A percentile compares a stretch with the other conserved stretches of the same genome.
phyloP scores from a whole-genome alignment of 2,888 invertebrate genomes.

The Nudaria mundana region DNA sequence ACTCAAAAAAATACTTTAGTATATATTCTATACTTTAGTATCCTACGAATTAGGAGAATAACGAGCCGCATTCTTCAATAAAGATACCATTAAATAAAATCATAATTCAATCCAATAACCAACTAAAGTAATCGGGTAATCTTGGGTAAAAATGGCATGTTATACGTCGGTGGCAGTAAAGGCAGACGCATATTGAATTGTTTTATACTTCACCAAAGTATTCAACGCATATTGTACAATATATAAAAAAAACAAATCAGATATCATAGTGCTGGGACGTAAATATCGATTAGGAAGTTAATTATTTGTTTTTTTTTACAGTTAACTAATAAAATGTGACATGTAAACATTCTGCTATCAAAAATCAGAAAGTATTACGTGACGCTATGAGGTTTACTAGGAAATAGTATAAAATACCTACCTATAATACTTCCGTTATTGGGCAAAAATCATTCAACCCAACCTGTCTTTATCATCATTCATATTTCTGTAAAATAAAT shows the following conservation, averaged over 20 bases:
- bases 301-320: too few relatives aligned
- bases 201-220: conserved; percentile 59
- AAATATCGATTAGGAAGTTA: conserved; percentile 7
- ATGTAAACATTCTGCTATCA: too few relatives aligned
- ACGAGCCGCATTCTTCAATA: conserved; percentile 7
- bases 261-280: conserved; percentile 39
- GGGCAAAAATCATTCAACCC: too few relatives aligned
- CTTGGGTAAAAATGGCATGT: conserved; percentile 47
- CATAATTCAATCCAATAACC: conserved; percentile 46
- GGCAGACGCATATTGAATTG: conserved; percentile 65
- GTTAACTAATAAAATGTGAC: too few relatives aligned
- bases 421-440: too few relatives aligned
- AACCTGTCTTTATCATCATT: too few relatives aligned
- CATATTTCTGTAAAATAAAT: too few relatives aligned
- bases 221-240: conserved; percentile 56
- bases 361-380: too few relatives aligned
- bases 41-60: not conserved
- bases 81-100: conserved; percentile 6
- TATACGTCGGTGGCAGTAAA: conserved; percentile 38
- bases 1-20: too few relatives aligned
- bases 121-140: conserved; percentile 61
- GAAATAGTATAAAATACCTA: too few relatives aligned
- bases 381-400: too few relatives aligned
- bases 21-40: too few relatives aligned
- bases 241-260: conserved; percentile 59